Conservation (phyloP, 2,888 invertebrate species). For the Morinoia aosen region DNA sequence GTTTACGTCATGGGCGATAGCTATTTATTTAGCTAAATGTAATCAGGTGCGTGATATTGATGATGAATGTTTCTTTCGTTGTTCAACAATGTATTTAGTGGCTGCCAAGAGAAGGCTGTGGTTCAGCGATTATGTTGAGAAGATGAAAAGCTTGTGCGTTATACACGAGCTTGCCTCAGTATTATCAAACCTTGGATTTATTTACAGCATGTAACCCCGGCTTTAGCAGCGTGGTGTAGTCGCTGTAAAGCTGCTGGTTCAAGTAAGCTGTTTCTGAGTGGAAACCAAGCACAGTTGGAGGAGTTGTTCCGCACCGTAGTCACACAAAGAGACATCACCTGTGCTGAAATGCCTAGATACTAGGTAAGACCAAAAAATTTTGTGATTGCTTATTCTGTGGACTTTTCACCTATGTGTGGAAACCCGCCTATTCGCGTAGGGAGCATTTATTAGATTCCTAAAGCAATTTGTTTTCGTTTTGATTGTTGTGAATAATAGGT, state of each 20-base stretch:
- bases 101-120: not conserved
- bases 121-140: not conserved
- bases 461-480: not conserved
- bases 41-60: not conserved
- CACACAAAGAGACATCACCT: too few species aligned
- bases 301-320: too few species aligned
- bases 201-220: not conserved
- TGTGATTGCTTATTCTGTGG: not conserved
- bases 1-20: not conserved
- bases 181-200: not conserved
- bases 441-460: not conserved
- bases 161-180: not conserved
- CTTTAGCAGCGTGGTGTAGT: not conserved
- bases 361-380: not conserved
- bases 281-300: too few species aligned
- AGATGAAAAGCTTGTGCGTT: not conserved
- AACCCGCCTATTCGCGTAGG: not conserved
- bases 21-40: not conserved
- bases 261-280: too few species aligned
- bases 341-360: not conserved
- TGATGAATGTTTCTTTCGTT: not conserved
- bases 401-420: not conserved
- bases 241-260: not conserved
- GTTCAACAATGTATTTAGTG: not conserved
- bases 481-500: not conserved